phyloP scores from a whole-genome alignment of 2,113 vertebrate genomes.

The Misgurnus mizolepis region DNA sequence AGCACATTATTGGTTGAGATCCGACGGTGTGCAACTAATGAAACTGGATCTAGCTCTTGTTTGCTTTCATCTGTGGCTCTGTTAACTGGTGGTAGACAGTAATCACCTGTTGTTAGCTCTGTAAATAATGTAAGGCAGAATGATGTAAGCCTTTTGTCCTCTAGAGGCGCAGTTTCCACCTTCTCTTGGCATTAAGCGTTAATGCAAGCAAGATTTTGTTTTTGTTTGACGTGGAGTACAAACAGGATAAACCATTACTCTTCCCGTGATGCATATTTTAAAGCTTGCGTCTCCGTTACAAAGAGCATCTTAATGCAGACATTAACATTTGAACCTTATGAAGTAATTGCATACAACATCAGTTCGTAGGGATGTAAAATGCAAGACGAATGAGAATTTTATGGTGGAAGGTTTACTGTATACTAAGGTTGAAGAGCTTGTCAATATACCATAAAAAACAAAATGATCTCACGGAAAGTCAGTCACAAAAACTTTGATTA shows the following conservation, averaged over 20 bases:
- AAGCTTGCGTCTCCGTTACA: conserved; percentile 60
- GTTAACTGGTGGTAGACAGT: conserved; percentile 16
- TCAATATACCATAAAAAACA: neutral
- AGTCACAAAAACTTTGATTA: too few relatives aligned
- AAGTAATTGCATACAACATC: conserved; percentile 66
- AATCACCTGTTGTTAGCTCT: conserved; percentile 23
- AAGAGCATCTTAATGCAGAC: conserved; percentile 71
- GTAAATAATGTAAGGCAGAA: conserved; percentile 1
- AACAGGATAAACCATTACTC: conserved; percentile 71
- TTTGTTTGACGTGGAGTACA: neutral
- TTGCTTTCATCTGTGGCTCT: conserved; percentile 12
- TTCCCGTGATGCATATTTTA: conserved; percentile 74
- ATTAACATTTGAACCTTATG: conserved; percentile 71
- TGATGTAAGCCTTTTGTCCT: neutral
- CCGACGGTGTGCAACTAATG: conserved; percentile 33
- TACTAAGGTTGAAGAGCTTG: neutral
- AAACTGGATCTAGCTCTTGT: conserved; percentile 36
- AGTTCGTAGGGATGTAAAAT: conserved; percentile 65
- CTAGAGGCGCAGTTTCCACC: conserved; percentile 3
- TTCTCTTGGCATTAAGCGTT: conserved; percentile 15
- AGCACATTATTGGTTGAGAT: conserved; percentile 36
- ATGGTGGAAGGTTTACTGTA: conserved; percentile 22
- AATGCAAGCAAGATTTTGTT: conserved; percentile 15
- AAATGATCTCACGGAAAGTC: too few relatives aligned
- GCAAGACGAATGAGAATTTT: neutral